A percentile compares a stretch with the other conserved stretches of the same genome.
These are phyloP conservation scores for Propithecus perrieri DNA, from an alignment of 2,797 vertebrate species.

Conservation along the genomic window DNA sequence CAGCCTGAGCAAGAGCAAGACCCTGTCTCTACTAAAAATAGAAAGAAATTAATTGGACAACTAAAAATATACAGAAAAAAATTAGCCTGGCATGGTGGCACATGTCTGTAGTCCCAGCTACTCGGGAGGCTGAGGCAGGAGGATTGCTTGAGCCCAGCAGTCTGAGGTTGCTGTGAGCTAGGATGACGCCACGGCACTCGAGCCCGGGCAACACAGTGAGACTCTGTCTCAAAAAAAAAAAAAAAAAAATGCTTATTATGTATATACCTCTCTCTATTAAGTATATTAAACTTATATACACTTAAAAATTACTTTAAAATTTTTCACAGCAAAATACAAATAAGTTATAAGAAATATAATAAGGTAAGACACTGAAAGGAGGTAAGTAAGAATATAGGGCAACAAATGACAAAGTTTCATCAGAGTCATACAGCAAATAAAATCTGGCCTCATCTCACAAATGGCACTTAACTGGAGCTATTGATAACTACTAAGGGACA, in stretches of 20 bases:
- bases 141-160: no score
- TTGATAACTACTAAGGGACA: neutral
- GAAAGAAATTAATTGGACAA: no score
- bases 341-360: neutral
- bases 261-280: neutral
- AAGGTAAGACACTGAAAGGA: neutral
- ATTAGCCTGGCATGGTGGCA: no score
- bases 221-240: no score
- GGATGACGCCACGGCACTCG: no score
- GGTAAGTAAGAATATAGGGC: neutral
- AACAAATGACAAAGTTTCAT: neutral
- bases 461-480: neutral
- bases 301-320: neutral
- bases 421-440: neutral
- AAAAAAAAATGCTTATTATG: neutral
- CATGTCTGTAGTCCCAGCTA: no score
- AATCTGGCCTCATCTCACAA: neutral
- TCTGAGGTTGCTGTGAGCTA: no score
- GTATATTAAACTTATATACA: neutral
- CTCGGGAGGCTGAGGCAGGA: no score
- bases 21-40: no score
- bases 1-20: no score
- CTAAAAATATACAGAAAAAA: no score
- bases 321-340: neutral
- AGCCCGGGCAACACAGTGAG: no score